Percentiles rank a stretch among this genome's conserved stretches.
Conservation (phyloP, 2,888 invertebrate species). For the Parnassius apollo region DNA sequence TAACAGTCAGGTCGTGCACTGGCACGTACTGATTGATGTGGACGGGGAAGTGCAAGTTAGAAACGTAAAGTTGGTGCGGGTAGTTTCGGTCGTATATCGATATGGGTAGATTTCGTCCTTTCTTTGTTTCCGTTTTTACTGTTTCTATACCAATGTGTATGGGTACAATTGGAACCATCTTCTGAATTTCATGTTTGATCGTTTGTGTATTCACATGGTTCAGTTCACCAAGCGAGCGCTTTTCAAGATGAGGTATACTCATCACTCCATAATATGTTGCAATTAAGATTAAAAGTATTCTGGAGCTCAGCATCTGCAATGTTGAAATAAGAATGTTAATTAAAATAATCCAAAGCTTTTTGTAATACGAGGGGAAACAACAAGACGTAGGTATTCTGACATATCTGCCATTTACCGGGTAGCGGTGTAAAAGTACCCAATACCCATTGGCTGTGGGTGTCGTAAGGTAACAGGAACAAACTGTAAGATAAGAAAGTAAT, state of each 20-base stretch:
- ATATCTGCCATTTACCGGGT: no score
- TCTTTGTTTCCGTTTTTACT: conserved; percentile 39
- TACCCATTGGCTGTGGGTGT: no score
- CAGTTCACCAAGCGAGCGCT: conserved; percentile 4
- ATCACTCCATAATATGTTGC: background rate
- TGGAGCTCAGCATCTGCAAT: conserved; percentile 15
- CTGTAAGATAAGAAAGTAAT: no score
- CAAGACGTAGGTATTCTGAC: no score
- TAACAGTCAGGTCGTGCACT: conserved; percentile 62
- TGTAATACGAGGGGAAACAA: no score
- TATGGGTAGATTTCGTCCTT: conserved; percentile 44
- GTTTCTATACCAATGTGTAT: conserved; percentile 5
- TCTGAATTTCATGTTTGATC: conserved; percentile 6
- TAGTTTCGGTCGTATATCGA: conserved; percentile 42
- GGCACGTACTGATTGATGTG: conserved; percentile 48
- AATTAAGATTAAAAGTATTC: conserved; percentile 1
- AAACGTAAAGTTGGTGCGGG: conserved; percentile 47
- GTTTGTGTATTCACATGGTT: conserved; percentile 6
- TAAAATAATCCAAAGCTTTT: no score
- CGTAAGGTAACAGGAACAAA: no score
- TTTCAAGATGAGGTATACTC: conserved; percentile 2
- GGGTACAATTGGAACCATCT: conserved; percentile 4
- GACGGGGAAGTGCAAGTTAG: conserved; percentile 49
- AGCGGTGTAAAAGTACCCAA: no score
- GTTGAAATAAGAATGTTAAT: no score